Percentiles rank a stretch among this genome's conserved stretches.
Evolutionary conservation across 2,113 vertebrate species (phyloP).

Genomic region (Chaetura pelagica): DNA sequence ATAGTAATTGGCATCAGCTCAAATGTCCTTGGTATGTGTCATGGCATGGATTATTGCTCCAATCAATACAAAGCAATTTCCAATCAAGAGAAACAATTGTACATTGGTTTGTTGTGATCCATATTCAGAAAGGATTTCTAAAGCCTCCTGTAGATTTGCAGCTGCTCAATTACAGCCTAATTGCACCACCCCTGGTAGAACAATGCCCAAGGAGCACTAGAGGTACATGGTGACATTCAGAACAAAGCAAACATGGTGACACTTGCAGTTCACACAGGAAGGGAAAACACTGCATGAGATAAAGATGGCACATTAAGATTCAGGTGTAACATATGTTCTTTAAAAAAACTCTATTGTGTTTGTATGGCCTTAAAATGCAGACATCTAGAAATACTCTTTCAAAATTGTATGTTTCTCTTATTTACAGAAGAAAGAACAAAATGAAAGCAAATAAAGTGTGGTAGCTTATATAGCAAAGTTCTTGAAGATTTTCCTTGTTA

Average conservation of each 20-base stretch:
- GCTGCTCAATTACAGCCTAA: constrained; percentile 2
- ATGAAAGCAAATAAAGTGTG: background rate
- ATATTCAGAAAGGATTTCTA: background rate
- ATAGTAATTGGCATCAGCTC: background rate
- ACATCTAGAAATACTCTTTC: background rate
- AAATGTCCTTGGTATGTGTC: background rate
- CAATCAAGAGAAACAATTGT: background rate
- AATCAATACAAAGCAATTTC: constrained; percentile 32
- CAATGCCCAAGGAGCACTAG: background rate
- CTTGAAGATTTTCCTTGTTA: background rate
- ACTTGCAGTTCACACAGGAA: background rate
- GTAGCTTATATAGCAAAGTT: background rate
- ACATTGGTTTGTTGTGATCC: background rate
- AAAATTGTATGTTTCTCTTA: background rate
- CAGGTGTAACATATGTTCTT: background rate
- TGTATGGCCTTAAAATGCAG: background rate
- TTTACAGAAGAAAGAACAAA: background rate
- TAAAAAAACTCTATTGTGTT: background rate
- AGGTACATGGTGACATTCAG: background rate
- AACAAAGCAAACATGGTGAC: background rate
- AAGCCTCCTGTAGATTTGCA: constrained; percentile 22
- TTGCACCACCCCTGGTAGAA: background rate
- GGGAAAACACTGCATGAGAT: background rate
- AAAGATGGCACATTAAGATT: background rate
- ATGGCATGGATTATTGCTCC: background rate